Base-by-base conservation (phyloP, 2,113 vertebrate species). In the Aythya baeri region DNA sequence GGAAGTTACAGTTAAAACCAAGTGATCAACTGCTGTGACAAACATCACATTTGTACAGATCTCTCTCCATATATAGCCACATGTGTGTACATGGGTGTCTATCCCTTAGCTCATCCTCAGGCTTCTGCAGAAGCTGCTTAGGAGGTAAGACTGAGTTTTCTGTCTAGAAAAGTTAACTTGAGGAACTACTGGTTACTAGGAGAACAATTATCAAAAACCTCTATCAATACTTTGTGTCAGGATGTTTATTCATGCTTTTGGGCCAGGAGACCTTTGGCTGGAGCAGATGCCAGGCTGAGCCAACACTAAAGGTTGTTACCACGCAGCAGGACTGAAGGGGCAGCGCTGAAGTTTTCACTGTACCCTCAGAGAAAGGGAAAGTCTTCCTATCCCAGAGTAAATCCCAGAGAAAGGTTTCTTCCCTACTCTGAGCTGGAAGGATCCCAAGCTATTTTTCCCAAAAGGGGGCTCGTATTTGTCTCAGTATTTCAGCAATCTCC, bases 401-500 rank as follows among this genome's bases (percentile, higher is more conserved):
- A 65, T 27, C 36, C 65, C 21, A 7, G 32, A 76, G 38, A 3
- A 79, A 68, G 27, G 11, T 57, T 88, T 46, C 41, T 43, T 43
- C 36, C 59, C 55, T 41, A 11, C 7, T 22, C 63, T 7, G 13
- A 14, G 4, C 7, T 4, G 1, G 49, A 68, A 49, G 44, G 74
- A 73, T 0, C 26, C 31, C 20, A 29, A 66, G 79, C 61, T 66
- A 6, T 31, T 83, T 49, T 23, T 76, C 59, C 17, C 9, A 0
- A 7, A 20, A 91, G 67, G 36, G 36, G 82, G 17, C 13, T 13
- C 1, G 0, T 0, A 3, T 36, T 0, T 15, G 61, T 8, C 20
- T 9, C 7, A 14, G 22, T 3, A 9, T 29, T 55, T 20, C 80
- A 70, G 34, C 75, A 88, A 11, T 41, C 36, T 65, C 46, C 21